Evolutionary conservation across 2,888 invertebrate species (phyloP).

Genomic region (Zaprionus bogoriensis): DNA sequence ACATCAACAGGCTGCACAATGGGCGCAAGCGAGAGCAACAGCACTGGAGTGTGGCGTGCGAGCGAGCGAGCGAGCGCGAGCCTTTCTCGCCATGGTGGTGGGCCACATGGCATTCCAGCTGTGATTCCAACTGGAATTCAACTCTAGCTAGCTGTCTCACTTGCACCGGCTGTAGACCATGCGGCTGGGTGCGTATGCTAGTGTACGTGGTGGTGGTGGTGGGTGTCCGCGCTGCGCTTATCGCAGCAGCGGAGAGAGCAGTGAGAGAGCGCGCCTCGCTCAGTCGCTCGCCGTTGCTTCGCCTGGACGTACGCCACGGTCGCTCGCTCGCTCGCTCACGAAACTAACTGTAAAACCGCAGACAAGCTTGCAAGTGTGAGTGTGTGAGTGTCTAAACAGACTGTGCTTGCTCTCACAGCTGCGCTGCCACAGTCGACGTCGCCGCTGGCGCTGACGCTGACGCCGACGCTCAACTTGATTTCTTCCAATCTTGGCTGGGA

Average conservation of each 20-base stretch:
- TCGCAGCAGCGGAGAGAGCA: conserved; percentile 4
- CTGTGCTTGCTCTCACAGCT: conserved; percentile 32
- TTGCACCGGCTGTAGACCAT: conserved; percentile 23
- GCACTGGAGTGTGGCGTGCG: neutral
- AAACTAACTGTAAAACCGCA: conserved; percentile 40
- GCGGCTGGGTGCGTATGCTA: conserved; percentile 19
- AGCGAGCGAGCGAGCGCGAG: conserved; percentile 10
- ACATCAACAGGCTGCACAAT: conserved; percentile 57
- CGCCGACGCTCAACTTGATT: conserved; percentile 69
- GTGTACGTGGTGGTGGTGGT: too few relatives aligned
- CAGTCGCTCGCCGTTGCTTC: conserved; percentile 60
- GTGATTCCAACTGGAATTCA: conserved; percentile 69
- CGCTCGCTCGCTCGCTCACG: conserved; percentile 27
- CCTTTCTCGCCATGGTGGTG: conserved; percentile 61
- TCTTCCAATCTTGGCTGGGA: conserved; percentile 76
- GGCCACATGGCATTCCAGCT: conserved; percentile 51
- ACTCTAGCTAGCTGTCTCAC: conserved; percentile 33
- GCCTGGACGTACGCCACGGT: conserved; percentile 41
- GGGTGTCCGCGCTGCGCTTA: conserved; percentile 15
- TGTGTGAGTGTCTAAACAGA: too few relatives aligned
- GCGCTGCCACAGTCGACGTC: conserved; percentile 2
- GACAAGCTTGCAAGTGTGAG: conserved; percentile 24
- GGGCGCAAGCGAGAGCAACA: neutral
- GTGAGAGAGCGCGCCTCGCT: conserved; percentile 22
- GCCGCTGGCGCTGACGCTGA: conserved; percentile 9